A percentile compares a stretch with the other conserved stretches of the same genome.
phyloP scores from a whole-genome alignment of 2,888 invertebrate genomes.

The Meghimatium bilineatum region DNA sequence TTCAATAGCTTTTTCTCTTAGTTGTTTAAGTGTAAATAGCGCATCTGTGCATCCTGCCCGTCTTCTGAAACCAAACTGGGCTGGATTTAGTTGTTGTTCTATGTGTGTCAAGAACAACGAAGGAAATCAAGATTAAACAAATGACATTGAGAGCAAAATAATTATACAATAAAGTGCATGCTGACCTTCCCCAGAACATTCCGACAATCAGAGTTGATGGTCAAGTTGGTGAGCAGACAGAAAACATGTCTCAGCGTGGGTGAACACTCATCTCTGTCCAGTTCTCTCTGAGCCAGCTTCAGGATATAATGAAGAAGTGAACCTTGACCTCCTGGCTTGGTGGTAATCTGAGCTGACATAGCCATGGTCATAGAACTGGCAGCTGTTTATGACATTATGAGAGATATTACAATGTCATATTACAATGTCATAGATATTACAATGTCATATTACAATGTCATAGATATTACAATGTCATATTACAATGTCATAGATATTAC shows the following conservation, averaged over 20 bases:
- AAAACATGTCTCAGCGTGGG: slow-evolving; percentile 56
- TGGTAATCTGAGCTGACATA: slow-evolving; percentile 43
- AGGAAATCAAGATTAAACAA: background rate
- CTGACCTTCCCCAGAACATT: slow-evolving; percentile 74
- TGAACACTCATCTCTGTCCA: slow-evolving; percentile 48
- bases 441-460: too few species aligned
- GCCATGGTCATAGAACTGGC: slow-evolving; percentile 65
- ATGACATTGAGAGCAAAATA: background rate
- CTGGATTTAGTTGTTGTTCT: too few species aligned
- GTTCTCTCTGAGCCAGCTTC: slow-evolving; percentile 62
- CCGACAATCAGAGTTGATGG: slow-evolving; percentile 70
- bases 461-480: too few species aligned
- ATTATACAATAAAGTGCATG: background rate
- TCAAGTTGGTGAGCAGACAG: slow-evolving; percentile 67
- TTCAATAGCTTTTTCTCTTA: too few species aligned
- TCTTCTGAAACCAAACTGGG: too few species aligned
- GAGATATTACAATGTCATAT: too few species aligned
- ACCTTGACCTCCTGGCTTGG: slow-evolving; percentile 55
- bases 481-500: background rate
- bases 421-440: background rate
- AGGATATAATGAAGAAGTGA: slow-evolving; percentile 73
- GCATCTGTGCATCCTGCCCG: too few species aligned
- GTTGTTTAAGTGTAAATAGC: too few species aligned
- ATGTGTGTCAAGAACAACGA: background rate
- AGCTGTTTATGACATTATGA: slow-evolving; percentile 57